Base-by-base conservation (phyloP, 2,113 vertebrate genomes). In the Cricetomys ansorgei region DNA sequence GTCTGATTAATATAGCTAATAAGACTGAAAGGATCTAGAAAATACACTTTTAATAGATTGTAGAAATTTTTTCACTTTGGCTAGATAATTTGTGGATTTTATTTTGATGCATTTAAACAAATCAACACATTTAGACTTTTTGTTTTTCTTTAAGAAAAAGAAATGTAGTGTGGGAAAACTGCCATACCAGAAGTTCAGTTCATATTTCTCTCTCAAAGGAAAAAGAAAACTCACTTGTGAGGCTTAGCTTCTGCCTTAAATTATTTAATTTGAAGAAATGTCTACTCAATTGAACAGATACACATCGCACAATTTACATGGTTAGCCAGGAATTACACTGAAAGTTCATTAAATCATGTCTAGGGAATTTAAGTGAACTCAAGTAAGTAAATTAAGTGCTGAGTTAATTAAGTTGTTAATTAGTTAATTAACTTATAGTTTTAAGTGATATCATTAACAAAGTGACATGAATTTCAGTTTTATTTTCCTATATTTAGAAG, bases 401-500 rank as follows among this genome's bases (percentile, higher is more conserved):
- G 98, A 99, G 98, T 99, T 99, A 99, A 99, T 99, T 99, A 99
- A 98, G 98, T 98, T 99, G 98, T 98, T 99, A 99, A 99, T 99
- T 99, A 99, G 98, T 99, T 99, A 99, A 99, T 99, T 99, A 99
- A 99, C 98, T 98, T 99, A 98, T 97, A 95, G 97, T 99, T 99
- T 98, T 98, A 98, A 98, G 98, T 98, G 98, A 98, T 98, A 94
- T 98, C 96, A 98, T 99, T 99, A 99, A 98, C 96, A 98, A 99
- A 98, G 79, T 98, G 98, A 98, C 98, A 99, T 98, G 98, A 98
- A 98, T 99, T 98, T 99, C 98, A 97, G 95, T 98, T 98, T 97
- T 98, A 96, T 98, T 98, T 98, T 98, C 97, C 97, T 98, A 95
- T 95, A 92, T 97, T 94, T 97, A 98, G 98, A 94, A 98, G 94